Conservation (phyloP, 2,797 vertebrate species). For the Tamandua tetradactyla region DNA sequence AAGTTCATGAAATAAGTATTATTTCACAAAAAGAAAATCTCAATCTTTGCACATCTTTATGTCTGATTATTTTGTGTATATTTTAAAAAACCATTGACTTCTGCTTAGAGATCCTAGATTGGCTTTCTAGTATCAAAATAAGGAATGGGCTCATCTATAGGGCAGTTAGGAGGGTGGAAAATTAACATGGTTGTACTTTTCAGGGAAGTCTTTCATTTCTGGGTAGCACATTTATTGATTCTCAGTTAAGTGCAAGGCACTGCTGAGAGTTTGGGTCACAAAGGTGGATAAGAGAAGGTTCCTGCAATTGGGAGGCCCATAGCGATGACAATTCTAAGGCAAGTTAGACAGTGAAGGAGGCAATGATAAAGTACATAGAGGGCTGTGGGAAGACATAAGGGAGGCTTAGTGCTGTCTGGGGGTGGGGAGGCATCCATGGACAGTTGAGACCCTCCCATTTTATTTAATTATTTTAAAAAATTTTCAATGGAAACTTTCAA, state of each 20-base stretch:
- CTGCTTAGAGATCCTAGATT: neutral
- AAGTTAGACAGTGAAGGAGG: neutral
- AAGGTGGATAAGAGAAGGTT: neutral
- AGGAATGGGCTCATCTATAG: neutral
- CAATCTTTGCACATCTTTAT: neutral
- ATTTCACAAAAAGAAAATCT: neutral
- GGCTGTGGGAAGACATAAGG: neutral
- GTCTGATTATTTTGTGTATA: neutral
- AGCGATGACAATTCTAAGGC: neutral
- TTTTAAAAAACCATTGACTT: neutral
- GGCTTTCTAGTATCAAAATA: neutral
- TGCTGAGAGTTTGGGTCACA: neutral
- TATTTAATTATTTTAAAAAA: neutral
- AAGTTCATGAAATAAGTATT: neutral
- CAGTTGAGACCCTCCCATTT: neutral
- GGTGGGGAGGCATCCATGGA: neutral
- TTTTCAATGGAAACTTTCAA: conserved; percentile 31
- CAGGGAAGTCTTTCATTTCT: neutral
- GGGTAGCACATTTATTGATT: neutral
- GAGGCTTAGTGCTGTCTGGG: neutral
- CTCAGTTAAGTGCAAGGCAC: neutral
- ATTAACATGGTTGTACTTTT: neutral
- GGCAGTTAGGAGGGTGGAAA: neutral
- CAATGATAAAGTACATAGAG: neutral
- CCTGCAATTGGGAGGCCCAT: neutral